These are phyloP conservation scores for Drosophila anceps DNA, from an alignment of 2,888 invertebrate species.

Conservation along the genomic window DNA sequence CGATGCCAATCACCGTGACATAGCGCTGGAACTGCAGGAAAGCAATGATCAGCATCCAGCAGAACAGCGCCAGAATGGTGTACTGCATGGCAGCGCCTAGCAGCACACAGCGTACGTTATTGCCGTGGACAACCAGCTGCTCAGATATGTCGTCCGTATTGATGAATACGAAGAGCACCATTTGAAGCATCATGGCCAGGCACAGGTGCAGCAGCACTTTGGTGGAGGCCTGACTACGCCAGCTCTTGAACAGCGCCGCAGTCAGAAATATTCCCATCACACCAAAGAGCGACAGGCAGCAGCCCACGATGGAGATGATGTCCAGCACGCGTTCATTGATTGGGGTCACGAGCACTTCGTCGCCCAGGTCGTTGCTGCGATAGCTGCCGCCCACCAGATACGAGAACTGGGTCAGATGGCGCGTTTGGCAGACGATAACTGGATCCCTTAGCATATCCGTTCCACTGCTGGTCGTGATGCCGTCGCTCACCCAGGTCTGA, in stretches of 20 bases:
- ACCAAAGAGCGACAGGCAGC: slow-evolving; percentile 87
- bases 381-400: slow-evolving; percentile 86
- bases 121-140: slow-evolving; percentile 50
- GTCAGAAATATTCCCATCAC: slow-evolving; percentile 87
- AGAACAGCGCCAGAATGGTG: slow-evolving; percentile 89
- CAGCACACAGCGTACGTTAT: slow-evolving; percentile 86
- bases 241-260: slow-evolving; percentile 87
- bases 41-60: slow-evolving; percentile 91
- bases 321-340: slow-evolving; percentile 86
- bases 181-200: slow-evolving; percentile 87
- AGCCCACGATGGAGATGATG: slow-evolving; percentile 88
- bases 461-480: slow-evolving; percentile 82
- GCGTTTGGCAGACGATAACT: slow-evolving; percentile 86
- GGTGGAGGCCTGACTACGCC: slow-evolving; percentile 89
- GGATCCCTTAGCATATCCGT: slow-evolving; percentile 51
- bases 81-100: slow-evolving; percentile 89
- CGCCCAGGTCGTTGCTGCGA: slow-evolving; percentile 75
- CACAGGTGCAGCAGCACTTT: slow-evolving; percentile 89
- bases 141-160: slow-evolving; percentile 71
- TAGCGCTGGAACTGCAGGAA: slow-evolving; percentile 89
- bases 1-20: slow-evolving; percentile 88
- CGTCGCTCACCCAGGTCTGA: slow-evolving; percentile 87
- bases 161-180: slow-evolving; percentile 85
- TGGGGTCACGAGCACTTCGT: slow-evolving; percentile 78
- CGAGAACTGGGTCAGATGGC: slow-evolving; percentile 88